Base-by-base conservation (phyloP, 2,113 vertebrate species). In the Hemicordylus capensis region DNA sequence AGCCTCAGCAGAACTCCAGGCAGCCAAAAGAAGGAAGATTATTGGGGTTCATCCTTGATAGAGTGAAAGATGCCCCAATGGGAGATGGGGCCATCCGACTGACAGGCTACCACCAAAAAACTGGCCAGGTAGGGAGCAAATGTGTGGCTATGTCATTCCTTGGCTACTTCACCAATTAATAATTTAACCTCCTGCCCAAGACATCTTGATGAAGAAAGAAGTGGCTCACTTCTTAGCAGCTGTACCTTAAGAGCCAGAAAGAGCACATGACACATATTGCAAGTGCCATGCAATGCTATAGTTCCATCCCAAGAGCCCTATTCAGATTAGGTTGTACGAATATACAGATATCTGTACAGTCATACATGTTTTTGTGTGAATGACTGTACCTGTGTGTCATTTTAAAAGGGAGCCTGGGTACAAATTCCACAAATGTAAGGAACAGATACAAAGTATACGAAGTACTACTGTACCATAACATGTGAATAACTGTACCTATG, bases 41-140 rank as follows among this genome's bases (percentile, higher is more conserved):
- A 39, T 34, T 94, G 77, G 90, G 89, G 7, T 78, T 94, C 51
- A 86, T 93, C n/a, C 85, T 93, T 74, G 93, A 94, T 76, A 80
- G 86, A 69, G 92, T 92, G 69, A 94, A 85, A 72, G 89, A 81
- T 6, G 91, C 91, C 6, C 91, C 92, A 2, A 73, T 24, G 8
- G 93, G 93, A 46, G 90, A 93, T 34, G 92, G 92, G 34, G 83
- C 85, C 39, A 78, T 93, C 22, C 70, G 91, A 15, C 82, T 94
- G 56, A 90, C 86, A 22, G 91, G 92, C 67, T 94, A 92, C 72
- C 88, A 91, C 67, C 89, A 91, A 70, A 85, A 81, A 56, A 92
- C 86, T 1, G 91, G 91, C 22, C 88, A 90, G 86, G 91, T 89
- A 89, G 51, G 83, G 28, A 61, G 2, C 42, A 34, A 37, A 37